phyloP scores from a whole-genome alignment of 2,797 vertebrate genomes.

The Ctenopoma kingsleyae region DNA sequence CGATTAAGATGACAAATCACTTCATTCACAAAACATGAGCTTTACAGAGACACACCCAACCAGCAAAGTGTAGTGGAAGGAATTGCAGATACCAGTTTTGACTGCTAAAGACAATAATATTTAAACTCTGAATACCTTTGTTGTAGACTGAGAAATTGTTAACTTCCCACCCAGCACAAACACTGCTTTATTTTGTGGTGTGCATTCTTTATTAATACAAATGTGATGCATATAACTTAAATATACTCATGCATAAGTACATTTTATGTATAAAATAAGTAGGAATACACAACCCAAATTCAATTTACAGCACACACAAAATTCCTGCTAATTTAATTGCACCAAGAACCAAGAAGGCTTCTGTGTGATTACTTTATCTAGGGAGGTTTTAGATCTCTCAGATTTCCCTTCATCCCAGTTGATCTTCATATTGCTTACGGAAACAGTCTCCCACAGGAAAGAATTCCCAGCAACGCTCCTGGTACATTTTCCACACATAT shows the following conservation, averaged over 20 bases:
- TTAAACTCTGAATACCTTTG: background rate
- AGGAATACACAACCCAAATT: conserved; percentile 31
- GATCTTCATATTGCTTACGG: conserved; percentile 87
- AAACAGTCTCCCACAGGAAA: conserved; percentile 89
- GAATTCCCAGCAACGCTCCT: conserved; percentile 88
- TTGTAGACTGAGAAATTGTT: background rate
- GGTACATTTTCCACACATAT: conserved; percentile 88
- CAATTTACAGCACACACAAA: conserved; percentile 36
- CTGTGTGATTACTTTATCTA: conserved; percentile 42
- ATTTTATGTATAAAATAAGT: background rate
- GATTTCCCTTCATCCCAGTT: conserved; percentile 77
- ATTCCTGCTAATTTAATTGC: conserved; percentile 37
- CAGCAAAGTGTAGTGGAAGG: background rate
- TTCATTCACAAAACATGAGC: conserved; percentile 58
- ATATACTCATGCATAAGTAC: conserved; percentile 13
- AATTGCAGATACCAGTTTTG: conserved; percentile 3
- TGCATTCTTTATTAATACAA: conserved; percentile 18
- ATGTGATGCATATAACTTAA: conserved; percentile 22
- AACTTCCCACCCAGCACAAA: conserved; percentile 8
- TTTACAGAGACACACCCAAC: conserved; percentile 28
- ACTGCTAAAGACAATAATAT: conserved; percentile 30
- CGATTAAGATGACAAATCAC: conserved; percentile 56
- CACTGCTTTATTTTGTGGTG: background rate
- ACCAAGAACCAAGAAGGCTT: conserved; percentile 34
- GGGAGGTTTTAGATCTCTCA: conserved; percentile 50